Evolutionary conservation across 2,113 vertebrate genomes (phyloP), one percentile per base, ranked within the genome.

Genomic region (Salvelinus alpinus): DNA sequence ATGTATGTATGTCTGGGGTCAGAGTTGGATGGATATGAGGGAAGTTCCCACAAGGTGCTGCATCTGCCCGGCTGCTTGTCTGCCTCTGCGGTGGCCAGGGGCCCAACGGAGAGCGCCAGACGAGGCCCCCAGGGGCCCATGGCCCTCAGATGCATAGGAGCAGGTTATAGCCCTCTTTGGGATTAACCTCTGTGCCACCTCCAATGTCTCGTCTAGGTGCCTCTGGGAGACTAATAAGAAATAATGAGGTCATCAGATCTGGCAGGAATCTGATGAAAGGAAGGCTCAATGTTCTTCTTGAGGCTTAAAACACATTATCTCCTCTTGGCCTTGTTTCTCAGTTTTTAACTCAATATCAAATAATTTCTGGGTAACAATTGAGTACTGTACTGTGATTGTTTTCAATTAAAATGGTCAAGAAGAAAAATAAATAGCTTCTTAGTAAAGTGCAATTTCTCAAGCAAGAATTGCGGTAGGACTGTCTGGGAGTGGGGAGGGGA

Each of bases 121-220:
- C 3, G 13, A 51, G 48, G 14, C 16, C 20, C 57, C 57, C 57
- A 20, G 20, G 24, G 34, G 73, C 74, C 34, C 8, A 8, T 9
- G 34, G 34, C 34, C 38, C 38, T 38, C 81, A 87, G 81, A 88
- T 81, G 85, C 81, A 86, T 76, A 75, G 86, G 80, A 88, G 82
- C 71, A 84, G 78, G 85, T 88, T 90, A 78, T 24, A 57, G 48
- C 74, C 87, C 80, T 75, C 60, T 27, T 64, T 38, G 14, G 86
- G 88, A 92, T 93, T 93, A 92, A 93, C 89, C 91, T 87, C 86
- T 83, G 80, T 86, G 86, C 83, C 90, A 92, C 89, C 90, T 93
- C 91, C 92, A 86, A 92, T 88, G 85, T 87, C 87, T 82, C 78
- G 74, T 86, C 76, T 71, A 91, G 84, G 89, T 89, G 89, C 88